Percentiles rank a stretch among this genome's conserved stretches.
These are phyloP conservation scores for Rhadinocentrus ornatus DNA, from an alignment of 2,797 vertebrate species.

Conservation along the genomic window DNA sequence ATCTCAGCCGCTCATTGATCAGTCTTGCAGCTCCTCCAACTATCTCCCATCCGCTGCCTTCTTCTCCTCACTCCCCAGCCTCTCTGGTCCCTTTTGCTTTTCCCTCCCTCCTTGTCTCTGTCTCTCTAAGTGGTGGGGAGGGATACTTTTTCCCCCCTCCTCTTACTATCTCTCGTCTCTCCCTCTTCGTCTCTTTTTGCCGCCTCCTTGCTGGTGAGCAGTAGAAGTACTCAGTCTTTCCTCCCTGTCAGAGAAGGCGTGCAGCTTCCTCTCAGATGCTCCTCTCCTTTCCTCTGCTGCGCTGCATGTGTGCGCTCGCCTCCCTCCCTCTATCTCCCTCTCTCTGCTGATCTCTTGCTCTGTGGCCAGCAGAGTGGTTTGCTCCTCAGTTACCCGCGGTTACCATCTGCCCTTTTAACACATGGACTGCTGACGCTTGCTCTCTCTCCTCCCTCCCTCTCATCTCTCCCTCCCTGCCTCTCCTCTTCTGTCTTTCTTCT, in stretches of 20 bases:
- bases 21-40: slow-evolving; percentile 65
- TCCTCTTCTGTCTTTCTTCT: slow-evolving; percentile 41
- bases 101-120: slow-evolving; percentile 48
- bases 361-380: slow-evolving; percentile 75
- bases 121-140: slow-evolving; percentile 49
- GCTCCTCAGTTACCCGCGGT: slow-evolving; percentile 81
- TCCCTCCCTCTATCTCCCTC: slow-evolving; percentile 61
- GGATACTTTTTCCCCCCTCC: slow-evolving; percentile 45
- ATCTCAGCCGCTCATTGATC: slow-evolving; percentile 63
- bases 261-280: slow-evolving; percentile 70
- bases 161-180: slow-evolving; percentile 37
- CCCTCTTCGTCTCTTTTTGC: slow-evolving; percentile 23
- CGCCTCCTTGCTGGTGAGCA: slow-evolving; percentile 60
- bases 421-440: slow-evolving; percentile 79
- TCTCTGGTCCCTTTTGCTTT: slow-evolving; percentile 38
- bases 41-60: slow-evolving; percentile 64
- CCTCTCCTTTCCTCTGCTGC: slow-evolving; percentile 65
- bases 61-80: slow-evolving; percentile 45
- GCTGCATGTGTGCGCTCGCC: slow-evolving; percentile 70
- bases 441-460: slow-evolving; percentile 53
- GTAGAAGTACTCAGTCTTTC: slow-evolving; percentile 60
- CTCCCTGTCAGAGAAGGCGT: slow-evolving; percentile 64
- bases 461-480: slow-evolving; percentile 21
- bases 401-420: slow-evolving; percentile 83
- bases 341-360: slow-evolving; percentile 74